Base-by-base conservation (phyloP, 2,888 invertebrate genomes). In the Microctonus aethiopoides region DNA sequence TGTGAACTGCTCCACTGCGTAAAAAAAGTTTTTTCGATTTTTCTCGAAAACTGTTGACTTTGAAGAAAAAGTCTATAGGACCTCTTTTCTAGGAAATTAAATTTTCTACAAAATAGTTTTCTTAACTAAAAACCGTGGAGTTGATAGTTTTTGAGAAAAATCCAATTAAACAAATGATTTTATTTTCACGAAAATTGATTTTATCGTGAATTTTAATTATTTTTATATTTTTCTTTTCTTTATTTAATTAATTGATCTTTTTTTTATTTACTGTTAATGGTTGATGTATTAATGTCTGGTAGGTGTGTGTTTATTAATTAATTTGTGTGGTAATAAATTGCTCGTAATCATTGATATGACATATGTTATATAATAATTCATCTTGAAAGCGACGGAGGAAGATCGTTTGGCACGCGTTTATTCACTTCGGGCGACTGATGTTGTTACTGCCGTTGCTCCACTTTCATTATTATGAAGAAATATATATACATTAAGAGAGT, bases 391-490 rank as follows among this genome's bases (percentile, higher is more conserved):
- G 41, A 34, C 24, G 57, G 57, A 29, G 3, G 57, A 66, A 46
- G 41, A 39, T 34, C 34, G 34, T 59, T 16, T 10, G 16, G 20
- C 20, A 32, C 34, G 24, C 34, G 59, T 59, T 34, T 16, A 59
- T 20, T 20, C 34, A 16, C 46, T 7, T 46, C 24, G 24, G 51
- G 24, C 63, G 51, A 32, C 29, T 63, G 52, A 29, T 34, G 32
- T 20, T 52, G 32, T 16, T 46, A 46, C 11, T 46, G 46, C 16
- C 61, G 57, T 46, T 59, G 65, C 24, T 62, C 52, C 36, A 52
- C 62, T 62, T 68, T 59, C 67, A 63, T 62, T 54, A 62, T 56
- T 46, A 72, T 70, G 67, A 66, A 51, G 41, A 41, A 67, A 59
- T 46, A 67, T 29, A 34, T 51, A 26, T 39, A 11, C n/a, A 59